These are phyloP conservation scores for Trichonephila inaurata DNA, from an alignment of 1,140 invertebrate species.

Conservation along the genomic window DNA sequence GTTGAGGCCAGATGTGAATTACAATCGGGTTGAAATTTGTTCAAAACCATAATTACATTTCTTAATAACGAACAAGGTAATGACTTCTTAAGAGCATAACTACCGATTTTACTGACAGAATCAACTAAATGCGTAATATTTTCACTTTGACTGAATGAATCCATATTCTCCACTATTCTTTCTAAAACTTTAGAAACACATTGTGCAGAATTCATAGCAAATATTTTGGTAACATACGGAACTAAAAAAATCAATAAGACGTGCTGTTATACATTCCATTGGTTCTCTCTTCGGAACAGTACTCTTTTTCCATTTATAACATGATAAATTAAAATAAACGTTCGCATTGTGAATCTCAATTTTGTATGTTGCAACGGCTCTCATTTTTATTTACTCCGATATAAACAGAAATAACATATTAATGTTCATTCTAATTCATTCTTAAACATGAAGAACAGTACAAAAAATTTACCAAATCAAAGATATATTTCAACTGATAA, in stretches of 20 bases:
- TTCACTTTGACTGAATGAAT: slow-evolving; percentile 21
- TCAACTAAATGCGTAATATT: background rate
- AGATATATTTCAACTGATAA: background rate
- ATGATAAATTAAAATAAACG: no score
- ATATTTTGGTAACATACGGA: background rate
- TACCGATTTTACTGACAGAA: slow-evolving; percentile 52
- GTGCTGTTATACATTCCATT: background rate
- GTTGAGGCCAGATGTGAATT: background rate
- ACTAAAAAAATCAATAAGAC: background rate
- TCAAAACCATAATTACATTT: slow-evolving; percentile 19
- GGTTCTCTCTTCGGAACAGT: background rate
- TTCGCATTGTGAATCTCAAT: no score
- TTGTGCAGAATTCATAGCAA: slow-evolving; percentile 34
- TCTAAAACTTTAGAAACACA: slow-evolving; percentile 51
- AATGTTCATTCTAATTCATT: background rate
- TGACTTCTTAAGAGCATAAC: slow-evolving; percentile 30
- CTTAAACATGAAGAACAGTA: background rate
- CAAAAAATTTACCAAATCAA: background rate
- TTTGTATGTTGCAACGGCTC: background rate
- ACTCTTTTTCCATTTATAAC: background rate
- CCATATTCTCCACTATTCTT: slow-evolving; percentile 47
- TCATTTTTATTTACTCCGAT: background rate
- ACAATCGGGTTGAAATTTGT: slow-evolving; percentile 5
- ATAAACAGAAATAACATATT: background rate
- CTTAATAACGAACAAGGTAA: slow-evolving; percentile 1